These are phyloP conservation scores for Mactra quadrangularis DNA, from an alignment of 1,140 invertebrate species.

Conservation along the genomic window DNA sequence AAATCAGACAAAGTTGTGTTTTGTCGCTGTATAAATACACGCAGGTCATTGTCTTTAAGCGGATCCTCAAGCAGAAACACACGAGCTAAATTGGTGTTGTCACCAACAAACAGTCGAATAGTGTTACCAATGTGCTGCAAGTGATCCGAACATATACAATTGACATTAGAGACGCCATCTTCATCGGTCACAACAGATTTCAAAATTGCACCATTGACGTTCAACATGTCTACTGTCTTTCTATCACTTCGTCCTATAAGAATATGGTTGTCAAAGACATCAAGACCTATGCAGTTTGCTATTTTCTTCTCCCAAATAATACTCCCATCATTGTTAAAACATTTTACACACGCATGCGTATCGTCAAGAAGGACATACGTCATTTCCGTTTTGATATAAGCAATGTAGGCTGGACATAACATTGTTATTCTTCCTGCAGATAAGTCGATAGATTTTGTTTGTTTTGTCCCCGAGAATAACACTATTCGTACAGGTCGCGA, in stretches of 20 bases:
- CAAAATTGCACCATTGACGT: slow-evolving; percentile 10
- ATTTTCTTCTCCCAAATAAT: slow-evolving; percentile 46
- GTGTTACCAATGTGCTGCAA: not conserved
- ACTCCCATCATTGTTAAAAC: slow-evolving; percentile 2
- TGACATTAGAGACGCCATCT: slow-evolving; percentile 26
- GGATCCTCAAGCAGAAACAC: slow-evolving; percentile 45
- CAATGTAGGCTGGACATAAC: slow-evolving; percentile 19
- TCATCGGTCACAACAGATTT: slow-evolving; percentile 29
- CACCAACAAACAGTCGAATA: slow-evolving; percentile 6
- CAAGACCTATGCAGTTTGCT: slow-evolving; percentile 9
- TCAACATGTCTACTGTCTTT: slow-evolving; percentile 30
- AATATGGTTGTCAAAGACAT: slow-evolving; percentile 4
- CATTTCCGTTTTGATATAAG: not conserved
- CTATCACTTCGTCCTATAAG: slow-evolving; percentile 34
- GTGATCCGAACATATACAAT: slow-evolving; percentile 9
- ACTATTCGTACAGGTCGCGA: not conserved
- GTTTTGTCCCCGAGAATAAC: not conserved
- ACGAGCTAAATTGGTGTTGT: slow-evolving; percentile 37
- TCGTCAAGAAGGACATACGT: slow-evolving; percentile 24
- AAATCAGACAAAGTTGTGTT: no score
- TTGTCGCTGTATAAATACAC: not conserved
- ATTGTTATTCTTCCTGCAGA: not conserved
- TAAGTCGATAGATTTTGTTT: not conserved
- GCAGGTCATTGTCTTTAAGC: slow-evolving; percentile 27
- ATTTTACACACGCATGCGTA: slow-evolving; percentile 27